A percentile compares a stretch with the other conserved stretches of the same genome.
Evolutionary conservation across 92 coral and sea anemone species (phyloP).

Genomic region (Umimayanthus kanabou): DNA sequence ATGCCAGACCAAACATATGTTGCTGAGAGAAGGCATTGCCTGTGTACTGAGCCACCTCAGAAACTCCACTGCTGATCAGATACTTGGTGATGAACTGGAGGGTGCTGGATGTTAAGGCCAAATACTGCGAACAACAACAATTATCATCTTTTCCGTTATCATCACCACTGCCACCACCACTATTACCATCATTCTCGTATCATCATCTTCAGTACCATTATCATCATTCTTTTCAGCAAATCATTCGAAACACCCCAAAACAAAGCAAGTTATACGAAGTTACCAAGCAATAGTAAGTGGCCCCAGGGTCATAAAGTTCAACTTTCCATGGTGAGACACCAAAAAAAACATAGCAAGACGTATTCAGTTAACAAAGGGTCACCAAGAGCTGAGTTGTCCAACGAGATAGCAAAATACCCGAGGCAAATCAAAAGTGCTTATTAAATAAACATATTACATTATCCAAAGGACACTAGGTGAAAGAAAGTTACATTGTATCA

Average conservation of each 20-base stretch:
- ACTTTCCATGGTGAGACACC: too few species aligned
- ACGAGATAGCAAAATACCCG: too few species aligned
- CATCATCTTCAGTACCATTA: neutral
- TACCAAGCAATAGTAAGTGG: too few species aligned
- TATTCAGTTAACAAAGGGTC: too few species aligned
- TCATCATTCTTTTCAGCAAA: neutral
- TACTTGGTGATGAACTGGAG: slow-evolving; percentile 83
- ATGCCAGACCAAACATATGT: slow-evolving; percentile 78
- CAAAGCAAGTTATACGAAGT: too few species aligned
- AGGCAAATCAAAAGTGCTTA: too few species aligned
- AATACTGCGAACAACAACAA: slow-evolving; percentile 60
- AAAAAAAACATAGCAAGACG: too few species aligned
- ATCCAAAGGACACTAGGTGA: neutral
- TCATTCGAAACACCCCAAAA: too few species aligned
- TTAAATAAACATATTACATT: too few species aligned
- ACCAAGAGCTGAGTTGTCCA: too few species aligned
- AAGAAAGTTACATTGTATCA: neutral
- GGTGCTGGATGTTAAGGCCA: slow-evolving; percentile 82
- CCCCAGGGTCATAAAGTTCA: too few species aligned
- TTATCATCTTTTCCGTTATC: neutral
- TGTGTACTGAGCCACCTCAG: slow-evolving; percentile 72
- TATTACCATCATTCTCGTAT: too few species aligned
- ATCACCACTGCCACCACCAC: neutral
- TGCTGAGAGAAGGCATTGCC: slow-evolving; percentile 60
- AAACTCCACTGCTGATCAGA: slow-evolving; percentile 64